Base-by-base conservation (phyloP, 2,888 invertebrate genomes). In the Helicoverpa assulta region DNA sequence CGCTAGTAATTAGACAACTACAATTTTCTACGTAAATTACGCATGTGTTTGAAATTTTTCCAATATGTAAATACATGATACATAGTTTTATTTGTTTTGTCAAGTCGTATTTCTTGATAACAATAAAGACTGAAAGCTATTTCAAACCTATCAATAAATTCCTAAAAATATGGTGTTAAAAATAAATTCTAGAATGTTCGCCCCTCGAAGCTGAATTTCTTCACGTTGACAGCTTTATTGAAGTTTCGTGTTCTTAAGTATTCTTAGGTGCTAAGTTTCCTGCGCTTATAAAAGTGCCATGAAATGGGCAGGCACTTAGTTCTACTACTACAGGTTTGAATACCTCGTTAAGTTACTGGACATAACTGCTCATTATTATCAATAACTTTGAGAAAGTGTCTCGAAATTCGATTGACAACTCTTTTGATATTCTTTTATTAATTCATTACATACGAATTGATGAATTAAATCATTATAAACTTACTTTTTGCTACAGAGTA, bases 11-110 rank as follows among this genome's bases (percentile, higher is more conserved):
- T 60, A 67, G 57, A 61, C 68, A 53, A 50, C 67, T 67, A 66
- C 57, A 69, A 57, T 66, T 55, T 65, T 79, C 76, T 58, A 59
- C 62, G 68, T 70, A 61, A 72, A 80, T 62, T 40, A 40, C 40
- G 40, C 12, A 12, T 8, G 37, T 37, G 37, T 33, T 4, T 33
- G 33, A 33, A 33, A 33, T 10, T 33, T 33, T 33, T 8, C 10
- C 8, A 33, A 33, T 33, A 33, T 33, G 33, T 8, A n/a, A n/a
- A n/a, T n/a, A 6, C 33, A 33, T 33, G 33, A 33, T 33, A 10
- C 37, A 12, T 37, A 2, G 8, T 37, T 10, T 37, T 37, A 37
- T 37, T 40, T 40, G 4, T 40, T 33, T 33, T 40, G 14, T 40
- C 14, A 12, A 47, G 12, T n/a, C 2, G 5, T 47, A 47, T 47